Base-by-base conservation (phyloP, 1,140 invertebrate genomes). In the Temnothorax longispinosus region DNA sequence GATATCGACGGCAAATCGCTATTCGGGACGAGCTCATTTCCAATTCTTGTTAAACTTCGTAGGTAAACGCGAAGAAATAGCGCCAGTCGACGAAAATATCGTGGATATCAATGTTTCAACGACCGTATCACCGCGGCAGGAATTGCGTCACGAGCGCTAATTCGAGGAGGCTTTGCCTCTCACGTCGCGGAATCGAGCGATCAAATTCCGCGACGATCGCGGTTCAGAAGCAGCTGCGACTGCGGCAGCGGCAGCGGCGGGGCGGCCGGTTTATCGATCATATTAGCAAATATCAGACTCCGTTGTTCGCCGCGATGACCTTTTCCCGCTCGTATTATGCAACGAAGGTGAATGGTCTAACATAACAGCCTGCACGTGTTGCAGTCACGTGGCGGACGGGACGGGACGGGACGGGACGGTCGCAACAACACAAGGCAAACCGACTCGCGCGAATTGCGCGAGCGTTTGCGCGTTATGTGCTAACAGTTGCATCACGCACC, bases 291-390 rank as follows among this genome's bases (percentile, higher is more conserved):
- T 87, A 91, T 89, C 87, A 87, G 78, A 72, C 85, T 78, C 87
- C 82, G 89, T 91, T 91, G 90, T 91, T 91, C 85, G 47, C 65
- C 41, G 56, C 85, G 84, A 56, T 91, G 89, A 91, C 90, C 90
- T 91, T 91, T 91, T 91, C 87, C 32, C 89, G 89, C 75, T 81
- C 74, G 60, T 85, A 87, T 91, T 91, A 91, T 91, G 90, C 90
- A 91, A 91, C 87, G 90, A 91, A 91, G 90, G 90, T 91, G 90
- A 91, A 91, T 62, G 90, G 90, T 91, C 89, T 91, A 80, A 86
- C 90, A 85, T 91, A 91, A 91, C 85, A 91, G 75, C 50, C 60
- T 88, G 87, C 90, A 88, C 89, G 89, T 91, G 88, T 88, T 81
- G 89, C 65, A 89, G 90, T 91, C 90, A 91, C 90, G 90, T 91